Evolutionary conservation across 2,888 invertebrate genomes (phyloP), one percentile per base, ranked within the genome.

Genomic region (Mesoligia furuncula): DNA sequence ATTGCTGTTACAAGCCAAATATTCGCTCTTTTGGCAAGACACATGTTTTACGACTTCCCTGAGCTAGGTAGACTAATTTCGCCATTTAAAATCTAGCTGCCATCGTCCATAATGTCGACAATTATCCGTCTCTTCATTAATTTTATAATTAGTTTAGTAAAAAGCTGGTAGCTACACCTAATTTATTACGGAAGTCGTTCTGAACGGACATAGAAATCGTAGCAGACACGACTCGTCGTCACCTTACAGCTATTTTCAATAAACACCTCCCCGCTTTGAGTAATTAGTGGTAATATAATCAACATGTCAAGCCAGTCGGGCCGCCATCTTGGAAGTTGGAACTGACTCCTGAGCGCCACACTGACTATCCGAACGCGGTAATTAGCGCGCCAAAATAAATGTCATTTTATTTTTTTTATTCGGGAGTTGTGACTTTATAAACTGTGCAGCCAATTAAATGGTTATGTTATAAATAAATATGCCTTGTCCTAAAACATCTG

Each of bases 281-380:
- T 95, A 95, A 96, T 96, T 95, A 96, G 95, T 90, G 92, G 95
- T 92, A 94, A 96, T 96, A 94, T 93, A 96, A 96, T 96, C 96
- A 96, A 95, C 93, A 88, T 94, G 95, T 95, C 96, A 93, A 88
- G 93, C 91, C 86, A 86, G 86, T 87, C 64, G 17, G 86, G 89
- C 88, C 79, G 88, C 88, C 88, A 85, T 87, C 74, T 88, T 85
- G 84, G 75, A 87, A 69, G n/a, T 65, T 85, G 84, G 75, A 87
- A 69, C 31, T 65, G 59, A 51, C 27, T 74, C 42, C 39, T 65
- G 77, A 86, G 79, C 85, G 82, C 85, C 89, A 84, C 79, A 80
- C 69, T 64, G 78, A 86, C 45, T 89, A 81, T 89, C 81, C 87
- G 81, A 88, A 86, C 92, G 88, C 90, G 89, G 92, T 95, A 95